phyloP scores from a whole-genome alignment of 2,797 vertebrate genomes.

The Sebastes goodei region DNA sequence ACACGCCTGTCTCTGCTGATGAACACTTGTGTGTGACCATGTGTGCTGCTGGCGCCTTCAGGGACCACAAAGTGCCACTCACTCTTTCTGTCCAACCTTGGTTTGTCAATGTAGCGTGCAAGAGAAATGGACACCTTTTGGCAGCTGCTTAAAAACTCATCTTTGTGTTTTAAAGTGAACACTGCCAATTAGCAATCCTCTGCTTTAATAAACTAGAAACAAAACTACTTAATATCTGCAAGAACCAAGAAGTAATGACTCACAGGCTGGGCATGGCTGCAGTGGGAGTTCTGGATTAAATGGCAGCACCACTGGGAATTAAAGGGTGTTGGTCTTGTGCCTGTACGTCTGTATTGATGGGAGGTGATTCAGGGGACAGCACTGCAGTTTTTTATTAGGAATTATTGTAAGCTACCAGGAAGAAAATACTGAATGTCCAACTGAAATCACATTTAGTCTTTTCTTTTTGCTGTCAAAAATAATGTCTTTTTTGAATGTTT shows the following conservation, averaged over 20 bases:
- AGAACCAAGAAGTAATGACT: background rate
- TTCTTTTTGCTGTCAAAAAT: background rate
- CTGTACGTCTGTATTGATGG: background rate
- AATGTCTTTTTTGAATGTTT: background rate
- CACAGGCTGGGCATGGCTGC: background rate
- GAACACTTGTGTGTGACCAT: constrained; percentile 56
- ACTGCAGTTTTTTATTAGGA: background rate
- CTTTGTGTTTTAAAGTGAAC: background rate
- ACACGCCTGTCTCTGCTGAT: constrained; percentile 57
- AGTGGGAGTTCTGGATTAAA: background rate
- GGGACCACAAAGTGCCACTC: constrained; percentile 55
- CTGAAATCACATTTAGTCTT: background rate
- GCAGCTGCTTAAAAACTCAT: background rate
- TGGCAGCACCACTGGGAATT: background rate
- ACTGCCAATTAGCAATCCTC: background rate
- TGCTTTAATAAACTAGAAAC: background rate
- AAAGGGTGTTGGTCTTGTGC: background rate
- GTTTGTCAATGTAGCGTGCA: constrained; percentile 25
- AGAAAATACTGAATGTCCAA: background rate
- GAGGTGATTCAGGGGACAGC: background rate
- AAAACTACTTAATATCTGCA: background rate
- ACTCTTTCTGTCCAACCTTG: constrained; percentile 42
- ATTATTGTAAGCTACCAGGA: background rate
- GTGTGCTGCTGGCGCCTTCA: constrained; percentile 49
- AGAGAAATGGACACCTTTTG: constrained; percentile 16